Evolutionary conservation across 1,140 invertebrate species (phyloP).

Genomic region (Bathynomus jamesi): DNA sequence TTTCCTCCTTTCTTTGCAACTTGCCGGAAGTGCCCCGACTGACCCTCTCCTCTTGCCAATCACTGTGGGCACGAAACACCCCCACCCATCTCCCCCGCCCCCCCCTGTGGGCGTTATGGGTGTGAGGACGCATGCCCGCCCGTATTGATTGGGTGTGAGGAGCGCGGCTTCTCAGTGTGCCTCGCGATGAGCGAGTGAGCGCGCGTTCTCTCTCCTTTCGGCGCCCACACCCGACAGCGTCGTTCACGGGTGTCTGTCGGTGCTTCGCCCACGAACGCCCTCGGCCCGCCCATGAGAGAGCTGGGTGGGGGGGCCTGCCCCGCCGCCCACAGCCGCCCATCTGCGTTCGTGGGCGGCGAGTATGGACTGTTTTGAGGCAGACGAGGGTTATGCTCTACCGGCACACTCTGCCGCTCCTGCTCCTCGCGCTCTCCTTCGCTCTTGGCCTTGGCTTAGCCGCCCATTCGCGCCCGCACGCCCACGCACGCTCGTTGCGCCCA

Average conservation of each 20-base stretch:
- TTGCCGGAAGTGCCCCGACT: background rate
- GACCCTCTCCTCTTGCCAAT: background rate
- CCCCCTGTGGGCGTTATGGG: background rate
- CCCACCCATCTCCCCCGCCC: background rate
- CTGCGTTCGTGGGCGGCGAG: background rate
- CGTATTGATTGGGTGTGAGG: background rate
- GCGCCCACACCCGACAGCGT: background rate
- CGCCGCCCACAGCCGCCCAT: background rate
- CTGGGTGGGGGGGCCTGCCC: background rate
- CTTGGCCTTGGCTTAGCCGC: background rate
- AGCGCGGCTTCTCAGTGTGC: background rate
- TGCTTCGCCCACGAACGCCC: background rate
- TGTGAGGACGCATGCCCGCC: background rate
- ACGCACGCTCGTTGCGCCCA: background rate
- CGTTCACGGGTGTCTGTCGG: background rate
- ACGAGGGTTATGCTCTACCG: background rate
- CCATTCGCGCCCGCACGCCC: background rate
- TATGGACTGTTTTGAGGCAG: slow-evolving; percentile 1
- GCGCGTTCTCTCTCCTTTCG: background rate
- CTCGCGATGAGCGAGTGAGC: background rate
- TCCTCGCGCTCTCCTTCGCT: background rate
- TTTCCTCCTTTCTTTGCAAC: background rate
- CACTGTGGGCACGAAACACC: background rate
- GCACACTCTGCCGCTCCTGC: background rate
- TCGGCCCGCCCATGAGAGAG: background rate